phyloP scores from a whole-genome alignment of 2,888 invertebrate species.

The Palloptera scutellata region DNA sequence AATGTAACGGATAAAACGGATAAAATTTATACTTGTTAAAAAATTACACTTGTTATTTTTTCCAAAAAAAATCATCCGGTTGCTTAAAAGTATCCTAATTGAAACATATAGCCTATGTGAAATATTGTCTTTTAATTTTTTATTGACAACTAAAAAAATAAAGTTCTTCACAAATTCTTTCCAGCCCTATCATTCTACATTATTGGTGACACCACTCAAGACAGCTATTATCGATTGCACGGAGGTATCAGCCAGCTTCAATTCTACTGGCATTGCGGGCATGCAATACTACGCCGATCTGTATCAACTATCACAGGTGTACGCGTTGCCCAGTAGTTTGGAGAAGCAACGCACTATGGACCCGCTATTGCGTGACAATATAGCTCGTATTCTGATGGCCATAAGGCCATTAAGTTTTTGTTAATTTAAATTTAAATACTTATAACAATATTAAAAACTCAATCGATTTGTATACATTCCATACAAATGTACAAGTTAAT shows the following conservation, averaged over 20 bases:
- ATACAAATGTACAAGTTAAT: no score
- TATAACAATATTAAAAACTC: no score
- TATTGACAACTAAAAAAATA: no score
- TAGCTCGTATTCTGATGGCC: conserved; percentile 58
- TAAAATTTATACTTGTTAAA: no score
- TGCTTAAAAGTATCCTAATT: no score
- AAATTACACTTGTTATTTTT: no score
- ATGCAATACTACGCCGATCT: conserved; percentile 76
- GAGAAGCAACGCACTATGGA: conserved; percentile 58
- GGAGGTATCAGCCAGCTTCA: conserved; percentile 78
- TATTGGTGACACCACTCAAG: conserved; percentile 74
- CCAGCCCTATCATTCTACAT: conserved; percentile 62
- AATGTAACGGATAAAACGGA: no score
- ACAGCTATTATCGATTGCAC: conserved; percentile 76
- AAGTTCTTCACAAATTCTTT: no score
- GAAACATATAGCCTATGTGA: no score
- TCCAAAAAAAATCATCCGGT: no score
- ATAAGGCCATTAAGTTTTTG: conserved; percentile 64
- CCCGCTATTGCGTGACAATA: conserved; percentile 61
- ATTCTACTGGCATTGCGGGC: conserved; percentile 62
- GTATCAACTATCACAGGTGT: conserved; percentile 73
- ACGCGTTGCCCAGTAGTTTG: conserved; percentile 60
- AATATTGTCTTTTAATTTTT: no score
- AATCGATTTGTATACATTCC: no score
- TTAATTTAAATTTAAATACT: conserved; percentile 37